Conservation (phyloP, 1,140 invertebrate species). For the Caenorhabditis inopinata region DNA sequence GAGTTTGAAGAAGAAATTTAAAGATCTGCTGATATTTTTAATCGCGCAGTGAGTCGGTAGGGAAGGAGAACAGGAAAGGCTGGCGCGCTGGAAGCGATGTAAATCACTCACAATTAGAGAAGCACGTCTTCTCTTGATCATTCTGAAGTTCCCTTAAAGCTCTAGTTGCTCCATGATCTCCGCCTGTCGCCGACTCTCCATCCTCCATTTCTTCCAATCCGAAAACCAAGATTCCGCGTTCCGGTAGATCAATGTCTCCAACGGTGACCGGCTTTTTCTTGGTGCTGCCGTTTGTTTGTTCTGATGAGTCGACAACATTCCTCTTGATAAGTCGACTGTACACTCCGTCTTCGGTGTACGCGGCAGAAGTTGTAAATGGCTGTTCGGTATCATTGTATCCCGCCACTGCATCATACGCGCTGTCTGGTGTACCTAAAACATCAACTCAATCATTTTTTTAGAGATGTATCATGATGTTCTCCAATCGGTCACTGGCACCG, state of each 20-base stretch:
- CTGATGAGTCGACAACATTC: conserved; percentile 13
- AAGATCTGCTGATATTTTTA: no score
- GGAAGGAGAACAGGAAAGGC: no score
- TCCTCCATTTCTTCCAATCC: conserved; percentile 45
- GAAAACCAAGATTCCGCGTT: conserved; percentile 47
- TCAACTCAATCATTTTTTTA: no score
- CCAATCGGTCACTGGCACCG: no score
- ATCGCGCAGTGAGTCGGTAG: no score
- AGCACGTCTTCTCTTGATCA: conserved; percentile 1
- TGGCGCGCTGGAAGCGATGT: no score
- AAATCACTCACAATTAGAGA: background rate
- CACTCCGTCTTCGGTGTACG: conserved; percentile 9
- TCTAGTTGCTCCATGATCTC: conserved; percentile 17
- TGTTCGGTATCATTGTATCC: conserved; percentile 24
- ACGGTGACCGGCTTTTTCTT: conserved; percentile 22
- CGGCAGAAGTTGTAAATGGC: conserved; percentile 3
- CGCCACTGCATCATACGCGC: background rate
- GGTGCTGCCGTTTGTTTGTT: background rate
- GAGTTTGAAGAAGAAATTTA: no score
- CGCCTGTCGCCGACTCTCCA: background rate
- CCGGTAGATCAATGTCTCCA: conserved; percentile 50
- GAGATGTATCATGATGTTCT: no score
- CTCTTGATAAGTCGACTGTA: conserved; percentile 33
- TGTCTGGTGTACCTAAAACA: background rate
- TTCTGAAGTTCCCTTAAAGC: background rate